phyloP scores from a whole-genome alignment of 2,797 vertebrate genomes.

The Acestrorhynchus altus region DNA sequence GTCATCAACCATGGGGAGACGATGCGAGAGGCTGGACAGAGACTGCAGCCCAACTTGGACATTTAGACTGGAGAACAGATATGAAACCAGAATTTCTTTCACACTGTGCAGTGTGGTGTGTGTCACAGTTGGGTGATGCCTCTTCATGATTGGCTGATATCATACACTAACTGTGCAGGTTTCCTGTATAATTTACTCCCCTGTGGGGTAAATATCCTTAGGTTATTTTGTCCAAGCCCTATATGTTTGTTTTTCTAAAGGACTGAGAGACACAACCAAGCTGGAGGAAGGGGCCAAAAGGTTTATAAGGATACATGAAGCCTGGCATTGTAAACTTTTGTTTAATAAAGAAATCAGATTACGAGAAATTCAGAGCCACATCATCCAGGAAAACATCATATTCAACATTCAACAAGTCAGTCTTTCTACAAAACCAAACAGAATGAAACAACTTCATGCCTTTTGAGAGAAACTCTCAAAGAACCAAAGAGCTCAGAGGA shows the following conservation, averaged over 20 bases:
- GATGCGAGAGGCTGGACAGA: no score
- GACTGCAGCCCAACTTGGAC: no score
- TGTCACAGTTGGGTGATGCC: no score
- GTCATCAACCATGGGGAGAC: no score
- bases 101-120: neutral
- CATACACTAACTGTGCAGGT: slow-evolving; percentile 24
- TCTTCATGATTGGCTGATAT: slow-evolving; percentile 25
- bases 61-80: slow-evolving; percentile 2
- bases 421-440: neutral
- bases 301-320: no score
- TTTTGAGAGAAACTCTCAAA: neutral
- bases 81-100: slow-evolving; percentile 25
- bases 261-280: no score
- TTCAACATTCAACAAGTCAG: slow-evolving; percentile 5
- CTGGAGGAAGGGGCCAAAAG: no score
- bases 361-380: no score
- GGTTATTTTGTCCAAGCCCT: slow-evolving; percentile 19
- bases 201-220: slow-evolving; percentile 34
- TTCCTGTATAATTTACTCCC: slow-evolving; percentile 27
- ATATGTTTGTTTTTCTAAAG: slow-evolving; percentile 14
- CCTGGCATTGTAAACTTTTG: no score
- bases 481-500: slow-evolving; percentile 11
- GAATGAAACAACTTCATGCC: neutral
- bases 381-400: no score
- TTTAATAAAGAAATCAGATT: no score